A percentile compares a stretch with the other conserved stretches of the same genome.
Conservation (phyloP, 2,797 vertebrate species). For the Poecilia picta region DNA sequence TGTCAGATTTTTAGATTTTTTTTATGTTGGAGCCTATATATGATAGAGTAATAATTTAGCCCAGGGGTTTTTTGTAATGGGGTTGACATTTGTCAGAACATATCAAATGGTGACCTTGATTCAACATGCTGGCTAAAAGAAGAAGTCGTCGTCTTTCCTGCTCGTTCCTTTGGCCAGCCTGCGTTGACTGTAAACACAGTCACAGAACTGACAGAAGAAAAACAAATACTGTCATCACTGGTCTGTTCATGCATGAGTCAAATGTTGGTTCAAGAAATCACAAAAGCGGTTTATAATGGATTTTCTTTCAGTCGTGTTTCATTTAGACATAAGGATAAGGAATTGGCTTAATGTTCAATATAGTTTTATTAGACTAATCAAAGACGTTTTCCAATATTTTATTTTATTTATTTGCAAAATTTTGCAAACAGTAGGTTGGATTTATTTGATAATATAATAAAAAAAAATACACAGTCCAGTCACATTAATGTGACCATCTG, state of each 20-base stretch:
- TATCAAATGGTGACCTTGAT: slow-evolving; percentile 60
- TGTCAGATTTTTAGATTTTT: background rate
- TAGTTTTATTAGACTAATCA: background rate
- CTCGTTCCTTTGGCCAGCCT: slow-evolving; percentile 18
- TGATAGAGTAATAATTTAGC: slow-evolving; percentile 49
- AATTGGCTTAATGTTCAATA: background rate
- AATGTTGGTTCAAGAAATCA: background rate
- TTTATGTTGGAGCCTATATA: background rate
- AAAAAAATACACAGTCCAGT: too few relatives aligned
- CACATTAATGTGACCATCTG: too few relatives aligned
- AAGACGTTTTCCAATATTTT: background rate
- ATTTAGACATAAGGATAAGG: background rate
- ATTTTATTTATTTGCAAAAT: background rate
- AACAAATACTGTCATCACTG: background rate
- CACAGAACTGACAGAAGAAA: background rate
- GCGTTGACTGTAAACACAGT: slow-evolving; percentile 6
- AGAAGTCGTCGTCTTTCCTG: slow-evolving; percentile 16
- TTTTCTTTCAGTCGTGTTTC: background rate
- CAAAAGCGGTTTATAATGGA: background rate
- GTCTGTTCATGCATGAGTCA: background rate
- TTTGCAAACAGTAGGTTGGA: background rate
- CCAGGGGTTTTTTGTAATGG: slow-evolving; percentile 55
- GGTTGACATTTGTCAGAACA: slow-evolving; percentile 62
- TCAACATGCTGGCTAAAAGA: slow-evolving; percentile 44
- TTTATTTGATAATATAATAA: background rate